phyloP scores from a whole-genome alignment of 2,113 vertebrate species.

The Oncorhynchus gorbuscha region DNA sequence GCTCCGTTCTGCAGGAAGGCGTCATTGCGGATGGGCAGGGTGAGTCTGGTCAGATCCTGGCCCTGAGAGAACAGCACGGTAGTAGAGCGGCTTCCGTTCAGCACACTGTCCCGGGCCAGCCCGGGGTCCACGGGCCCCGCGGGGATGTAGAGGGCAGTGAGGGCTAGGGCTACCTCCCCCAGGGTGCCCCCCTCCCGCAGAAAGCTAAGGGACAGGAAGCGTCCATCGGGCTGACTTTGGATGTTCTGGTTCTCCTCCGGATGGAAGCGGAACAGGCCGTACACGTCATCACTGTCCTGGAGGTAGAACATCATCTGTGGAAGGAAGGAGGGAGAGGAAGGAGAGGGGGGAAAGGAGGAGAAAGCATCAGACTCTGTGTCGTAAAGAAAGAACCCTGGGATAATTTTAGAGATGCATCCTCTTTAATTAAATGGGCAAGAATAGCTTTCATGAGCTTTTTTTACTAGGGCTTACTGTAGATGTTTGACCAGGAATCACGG shows the following conservation, averaged over 20 bases:
- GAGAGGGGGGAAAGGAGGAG: slow-evolving; percentile 3
- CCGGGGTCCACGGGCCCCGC: slow-evolving; percentile 80
- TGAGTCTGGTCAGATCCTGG: slow-evolving; percentile 64
- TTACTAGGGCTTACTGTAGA: slow-evolving; percentile 33
- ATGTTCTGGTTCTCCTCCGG: slow-evolving; percentile 85
- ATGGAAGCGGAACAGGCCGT: slow-evolving; percentile 85
- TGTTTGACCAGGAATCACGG: slow-evolving; percentile 35
- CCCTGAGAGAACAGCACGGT: slow-evolving; percentile 76
- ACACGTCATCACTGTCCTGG: slow-evolving; percentile 96
- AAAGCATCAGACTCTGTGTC: slow-evolving; percentile 41
- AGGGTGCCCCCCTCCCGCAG: slow-evolving; percentile 78
- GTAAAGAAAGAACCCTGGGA: slow-evolving; percentile 52
- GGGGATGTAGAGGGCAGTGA: slow-evolving; percentile 86
- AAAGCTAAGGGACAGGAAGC: slow-evolving; percentile 87
- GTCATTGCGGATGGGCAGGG: slow-evolving; percentile 89
- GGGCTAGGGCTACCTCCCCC: slow-evolving; percentile 81
- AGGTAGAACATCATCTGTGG: slow-evolving; percentile 91
- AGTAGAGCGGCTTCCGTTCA: slow-evolving; percentile 79
- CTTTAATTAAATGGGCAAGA: slow-evolving; percentile 67
- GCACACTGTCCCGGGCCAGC: slow-evolving; percentile 78
- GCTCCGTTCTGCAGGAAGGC: slow-evolving; percentile 96
- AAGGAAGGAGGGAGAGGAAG: slow-evolving; percentile 10
- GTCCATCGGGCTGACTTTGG: slow-evolving; percentile 84
- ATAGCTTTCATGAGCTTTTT: slow-evolving; percentile 55
- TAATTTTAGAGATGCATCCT: slow-evolving; percentile 65